These are phyloP conservation scores for Ascidia mentula DNA, from an alignment of 23 tunicate genomes.

Conservation along the genomic window DNA sequence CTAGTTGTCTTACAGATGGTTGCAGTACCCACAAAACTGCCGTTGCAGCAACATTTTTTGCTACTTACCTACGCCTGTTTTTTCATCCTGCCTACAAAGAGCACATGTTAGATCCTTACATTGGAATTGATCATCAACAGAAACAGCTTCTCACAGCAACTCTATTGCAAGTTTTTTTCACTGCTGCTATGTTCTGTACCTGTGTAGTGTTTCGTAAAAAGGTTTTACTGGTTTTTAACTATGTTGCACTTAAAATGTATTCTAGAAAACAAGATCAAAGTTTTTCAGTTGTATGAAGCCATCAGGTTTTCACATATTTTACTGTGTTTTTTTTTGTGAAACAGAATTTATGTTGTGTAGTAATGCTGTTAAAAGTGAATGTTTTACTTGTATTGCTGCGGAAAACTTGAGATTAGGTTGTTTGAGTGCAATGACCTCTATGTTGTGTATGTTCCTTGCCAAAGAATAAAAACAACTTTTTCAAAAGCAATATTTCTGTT, in stretches of 20 bases:
- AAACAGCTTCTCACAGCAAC: background rate
- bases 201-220: background rate
- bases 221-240: background rate
- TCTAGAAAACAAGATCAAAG: background rate
- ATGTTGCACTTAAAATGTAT: background rate
- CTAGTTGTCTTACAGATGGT: slow-evolving; percentile 44
- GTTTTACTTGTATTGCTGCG: background rate
- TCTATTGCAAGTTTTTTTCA: background rate
- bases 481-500: too few relatives aligned
- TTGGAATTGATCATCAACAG: background rate
- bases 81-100: slow-evolving; percentile 43
- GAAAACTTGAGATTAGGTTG: background rate
- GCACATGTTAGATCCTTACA: slow-evolving; percentile 19
- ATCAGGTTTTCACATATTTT: background rate
- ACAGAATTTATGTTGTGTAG: too few relatives aligned
- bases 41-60: slow-evolving; percentile 63
- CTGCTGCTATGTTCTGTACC: background rate
- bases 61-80: slow-evolving; percentile 48
- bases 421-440: too few relatives aligned
- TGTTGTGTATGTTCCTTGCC: too few relatives aligned
- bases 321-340: background rate
- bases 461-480: too few relatives aligned
- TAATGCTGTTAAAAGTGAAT: too few relatives aligned
- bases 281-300: background rate
- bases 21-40: slow-evolving; percentile 74